Evolutionary conservation across 2,888 invertebrate genomes (phyloP).

Genomic region (Dysmachus trigonus): DNA sequence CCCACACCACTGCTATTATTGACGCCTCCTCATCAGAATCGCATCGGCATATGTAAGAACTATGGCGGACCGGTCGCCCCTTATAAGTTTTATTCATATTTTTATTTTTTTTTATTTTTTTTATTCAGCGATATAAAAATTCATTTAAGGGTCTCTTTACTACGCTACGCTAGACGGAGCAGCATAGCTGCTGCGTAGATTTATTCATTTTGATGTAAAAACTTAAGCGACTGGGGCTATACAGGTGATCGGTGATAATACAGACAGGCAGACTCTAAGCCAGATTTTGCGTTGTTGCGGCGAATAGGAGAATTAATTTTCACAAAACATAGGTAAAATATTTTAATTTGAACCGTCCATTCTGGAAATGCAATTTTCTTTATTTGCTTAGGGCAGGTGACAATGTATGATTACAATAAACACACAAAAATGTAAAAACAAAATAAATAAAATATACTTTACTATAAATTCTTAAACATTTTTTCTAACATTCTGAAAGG

Average conservation of each 20-base stretch:
- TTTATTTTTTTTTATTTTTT: neutral
- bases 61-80: neutral
- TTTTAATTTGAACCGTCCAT: too few species aligned
- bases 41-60: neutral
- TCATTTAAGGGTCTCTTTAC: neutral
- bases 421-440: too few species aligned
- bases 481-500: too few species aligned
- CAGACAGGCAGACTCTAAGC: neutral
- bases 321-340: neutral
- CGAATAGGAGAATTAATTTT: neutral
- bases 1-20: neutral
- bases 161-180: neutral
- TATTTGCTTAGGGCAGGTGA: too few species aligned
- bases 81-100: neutral
- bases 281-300: neutral
- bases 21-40: neutral
- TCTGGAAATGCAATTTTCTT: too few species aligned
- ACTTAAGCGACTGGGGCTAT: neutral
- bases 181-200: neutral
- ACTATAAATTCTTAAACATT: too few species aligned
- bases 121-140: neutral
- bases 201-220: neutral
- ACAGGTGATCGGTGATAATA: neutral
- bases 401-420: too few species aligned
- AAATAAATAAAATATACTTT: too few species aligned